These are phyloP conservation scores for Brachyalestes nurse DNA, from an alignment of 2,797 vertebrate genomes.

Conservation along the genomic window DNA sequence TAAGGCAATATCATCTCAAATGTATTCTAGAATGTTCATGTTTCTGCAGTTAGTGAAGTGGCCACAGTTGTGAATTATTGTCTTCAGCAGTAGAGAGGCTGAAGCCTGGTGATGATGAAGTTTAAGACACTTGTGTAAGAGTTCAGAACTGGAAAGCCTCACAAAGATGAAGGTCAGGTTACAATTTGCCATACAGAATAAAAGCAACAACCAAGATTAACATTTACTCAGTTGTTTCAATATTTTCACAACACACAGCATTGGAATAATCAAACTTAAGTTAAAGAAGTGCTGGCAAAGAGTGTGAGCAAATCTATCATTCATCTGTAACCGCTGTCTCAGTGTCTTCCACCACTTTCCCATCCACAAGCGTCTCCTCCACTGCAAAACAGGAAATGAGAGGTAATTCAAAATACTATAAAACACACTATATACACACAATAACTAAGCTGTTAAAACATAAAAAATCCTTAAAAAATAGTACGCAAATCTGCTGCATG, in stretches of 20 bases:
- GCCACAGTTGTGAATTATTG: background rate
- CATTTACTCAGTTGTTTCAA: too few relatives aligned
- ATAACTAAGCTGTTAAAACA: too few relatives aligned
- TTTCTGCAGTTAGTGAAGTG: background rate
- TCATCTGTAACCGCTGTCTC: slow-evolving; percentile 68
- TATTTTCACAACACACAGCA: too few relatives aligned
- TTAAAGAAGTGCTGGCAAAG: background rate
- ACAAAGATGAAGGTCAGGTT: too few relatives aligned
- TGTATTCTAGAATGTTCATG: background rate
- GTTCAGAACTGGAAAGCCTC: background rate
- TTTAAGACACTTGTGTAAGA: background rate
- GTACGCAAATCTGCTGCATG: too few relatives aligned
- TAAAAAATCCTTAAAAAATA: too few relatives aligned
- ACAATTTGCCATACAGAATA: too few relatives aligned
- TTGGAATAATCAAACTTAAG: too few relatives aligned
- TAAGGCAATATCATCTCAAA: background rate
- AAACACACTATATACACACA: background rate
- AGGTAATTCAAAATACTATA: background rate
- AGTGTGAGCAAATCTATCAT: slow-evolving; percentile 5
- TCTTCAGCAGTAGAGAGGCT: background rate
- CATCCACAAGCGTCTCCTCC: slow-evolving; percentile 72
- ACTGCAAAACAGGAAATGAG: slow-evolving; percentile 54
- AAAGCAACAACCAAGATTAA: too few relatives aligned
- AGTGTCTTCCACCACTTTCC: slow-evolving; percentile 63
- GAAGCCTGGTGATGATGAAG: background rate